Conservation (phyloP, 2,888 invertebrate genomes). For the Hydroisotoma schaefferi region DNA sequence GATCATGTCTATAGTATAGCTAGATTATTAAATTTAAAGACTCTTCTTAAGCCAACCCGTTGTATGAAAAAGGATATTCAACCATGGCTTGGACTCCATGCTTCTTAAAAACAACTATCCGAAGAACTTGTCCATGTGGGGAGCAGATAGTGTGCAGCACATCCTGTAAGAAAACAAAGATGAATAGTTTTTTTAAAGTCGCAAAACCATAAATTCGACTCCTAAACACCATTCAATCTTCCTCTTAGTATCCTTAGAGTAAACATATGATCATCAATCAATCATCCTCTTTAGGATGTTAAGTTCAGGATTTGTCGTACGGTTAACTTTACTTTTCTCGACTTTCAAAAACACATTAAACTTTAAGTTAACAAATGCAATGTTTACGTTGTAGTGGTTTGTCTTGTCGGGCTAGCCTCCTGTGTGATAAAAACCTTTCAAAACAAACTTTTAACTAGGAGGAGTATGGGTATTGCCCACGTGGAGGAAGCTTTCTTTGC, state of each 20-base stretch:
- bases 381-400: neutral
- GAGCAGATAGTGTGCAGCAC: slow-evolving; percentile 96
- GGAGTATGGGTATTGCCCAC: too few species aligned
- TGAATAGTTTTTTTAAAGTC: neutral
- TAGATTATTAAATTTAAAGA: slow-evolving; percentile 1
- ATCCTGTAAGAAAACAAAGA: slow-evolving; percentile 70
- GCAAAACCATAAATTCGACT: neutral
- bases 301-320: neutral
- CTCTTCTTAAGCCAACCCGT: too few species aligned
- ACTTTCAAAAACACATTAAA: slow-evolving; percentile 3
- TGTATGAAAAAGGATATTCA: slow-evolving; percentile 99
- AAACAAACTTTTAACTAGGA: too few species aligned
- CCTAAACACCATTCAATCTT: neutral
- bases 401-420: neutral
- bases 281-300: slow-evolving; percentile 24
- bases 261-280: slow-evolving; percentile 38
- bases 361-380: neutral
- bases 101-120: slow-evolving; percentile 98
- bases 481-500: too few species aligned
- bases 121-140: slow-evolving; percentile 88
- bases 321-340: neutral
- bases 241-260: slow-evolving; percentile 10
- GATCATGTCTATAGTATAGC: neutral
- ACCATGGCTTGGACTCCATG: slow-evolving; percentile 99
- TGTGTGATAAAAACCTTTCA: neutral